Evolutionary conservation across 2,113 vertebrate genomes (phyloP), one percentile per base, ranked within the genome.

Genomic region (Lepisosteus oculatus): DNA sequence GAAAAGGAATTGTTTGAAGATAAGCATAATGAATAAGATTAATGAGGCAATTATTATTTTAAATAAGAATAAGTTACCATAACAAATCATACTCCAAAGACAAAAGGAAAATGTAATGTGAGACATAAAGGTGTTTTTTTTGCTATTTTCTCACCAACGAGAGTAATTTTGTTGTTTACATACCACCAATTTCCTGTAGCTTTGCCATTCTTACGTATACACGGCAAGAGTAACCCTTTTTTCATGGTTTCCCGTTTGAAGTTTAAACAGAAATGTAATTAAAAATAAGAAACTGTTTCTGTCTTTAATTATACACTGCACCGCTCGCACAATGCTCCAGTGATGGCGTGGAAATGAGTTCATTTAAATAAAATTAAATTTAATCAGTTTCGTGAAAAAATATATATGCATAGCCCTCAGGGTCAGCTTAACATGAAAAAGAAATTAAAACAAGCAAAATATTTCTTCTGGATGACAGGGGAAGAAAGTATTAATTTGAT

Each of bases 341-440:
- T 13, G 3, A 43, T 17, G 42, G 67, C 12, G 1, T 55, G 57
- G 68, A 54, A 72, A 76, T 41, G 72, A 81, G 81, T 82, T 83
- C 61, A 84, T 86, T 80, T 84, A 77, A 84, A 83, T 85, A 78
- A 84, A 77, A 74, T 67, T 69, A 8, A 81, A 85, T 84, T 85
- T 77, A 81, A 85, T 85, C 78, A 79, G 74, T 3, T 3, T 67
- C 65, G 65, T 43, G 62, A 72, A 72, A 81, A 65, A 41, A 72
- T 65, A 55, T 47, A 47, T 72, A 72, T 74, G 80, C 64, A 70
- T 65, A 76, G 55, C 77, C 75, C 67, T 55, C 42, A 47, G 75
- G 78, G 83, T 84, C 82, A 81, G 83, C 68, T 71, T 79, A 77
- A 85, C 78, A 74, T 69, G 80, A 76, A 80, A 76, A 77, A 65